Evolutionary conservation across 2,797 vertebrate genomes (phyloP), one percentile per base, ranked within the genome.

Genomic region (Cottoperca gobio): DNA sequence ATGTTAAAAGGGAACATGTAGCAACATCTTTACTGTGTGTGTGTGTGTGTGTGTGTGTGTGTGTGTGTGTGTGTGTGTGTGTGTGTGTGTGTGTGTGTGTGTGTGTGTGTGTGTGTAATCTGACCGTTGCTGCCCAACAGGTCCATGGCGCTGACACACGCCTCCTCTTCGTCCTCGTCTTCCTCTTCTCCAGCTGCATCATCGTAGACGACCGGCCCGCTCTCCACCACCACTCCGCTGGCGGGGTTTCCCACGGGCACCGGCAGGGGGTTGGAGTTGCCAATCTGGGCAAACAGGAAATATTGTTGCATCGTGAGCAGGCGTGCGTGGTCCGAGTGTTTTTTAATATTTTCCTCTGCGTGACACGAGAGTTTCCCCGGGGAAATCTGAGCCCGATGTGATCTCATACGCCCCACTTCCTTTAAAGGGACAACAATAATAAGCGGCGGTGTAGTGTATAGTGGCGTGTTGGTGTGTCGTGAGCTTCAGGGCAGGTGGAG

Each of bases 81-180:
- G n/a, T n/a, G n/a, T n/a, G n/a, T n/a, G n/a, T n/a, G n/a, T n/a
- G n/a, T n/a, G n/a, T n/a, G n/a, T n/a, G n/a, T n/a, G n/a, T n/a
- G n/a, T n/a, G 2, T 8, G 8, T 8, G n/a, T 12, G 45, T 23
- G 45, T 23, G 45, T 53, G 6, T 5, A 10, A 13, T 91, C 95
- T 82, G 73, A 99, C 98, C 97, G 0, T 91, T 91, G 78, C 93
- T 64, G 8, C 97, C 97, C 91, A 99, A 87, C 85, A 99, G 90
- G 78, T 96, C 93, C 93, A 99, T 94, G 79, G 98, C 98, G 0
- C 98, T 99, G 90, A 98, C 92, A 16, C 97, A 99, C 42, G 94
- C 85, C 80, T 98, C 97, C 0, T 97, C 97, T 0, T 99, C 97
- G 0, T 99, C 97, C 0, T 96, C 95, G 0, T 99, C 98, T 0